phyloP scores from a whole-genome alignment of 92 coral and sea anemone genomes.

The Phenganax marumi region DNA sequence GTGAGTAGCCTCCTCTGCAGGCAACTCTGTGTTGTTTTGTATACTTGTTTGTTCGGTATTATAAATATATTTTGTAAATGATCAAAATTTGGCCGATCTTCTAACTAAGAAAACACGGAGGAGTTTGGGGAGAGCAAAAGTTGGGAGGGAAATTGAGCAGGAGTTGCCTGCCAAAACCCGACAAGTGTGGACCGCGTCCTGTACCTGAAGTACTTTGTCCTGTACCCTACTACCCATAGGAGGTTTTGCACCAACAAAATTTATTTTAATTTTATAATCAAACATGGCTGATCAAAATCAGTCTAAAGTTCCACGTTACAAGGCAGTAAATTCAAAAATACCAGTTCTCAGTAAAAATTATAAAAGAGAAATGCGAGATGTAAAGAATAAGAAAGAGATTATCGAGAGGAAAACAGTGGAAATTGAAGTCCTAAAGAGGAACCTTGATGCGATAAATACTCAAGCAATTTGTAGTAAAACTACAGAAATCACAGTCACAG shows the following conservation, averaged over 20 bases:
- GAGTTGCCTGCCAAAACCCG: slow-evolving; percentile 50
- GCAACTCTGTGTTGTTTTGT: neutral
- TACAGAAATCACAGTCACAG: neutral
- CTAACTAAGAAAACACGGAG: neutral
- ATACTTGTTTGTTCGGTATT: too few relatives aligned
- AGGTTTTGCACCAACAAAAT: slow-evolving; percentile 14
- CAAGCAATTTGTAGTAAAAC: neutral
- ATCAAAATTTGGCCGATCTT: neutral
- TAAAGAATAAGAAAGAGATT: neutral
- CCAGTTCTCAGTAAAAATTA: neutral
- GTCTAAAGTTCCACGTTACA: neutral
- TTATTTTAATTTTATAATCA: too few relatives aligned
- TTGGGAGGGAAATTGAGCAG: slow-evolving; percentile 15
- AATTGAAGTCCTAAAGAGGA: neutral
- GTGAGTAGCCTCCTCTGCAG: neutral
- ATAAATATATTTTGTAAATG: too few relatives aligned
- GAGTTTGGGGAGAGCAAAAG: slow-evolving; percentile 1
- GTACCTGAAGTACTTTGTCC: slow-evolving; percentile 37
- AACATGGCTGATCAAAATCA: neutral
- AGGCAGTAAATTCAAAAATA: neutral
- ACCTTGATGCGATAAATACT: neutral
- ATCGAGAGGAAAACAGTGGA: neutral
- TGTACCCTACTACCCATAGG: slow-evolving; percentile 33
- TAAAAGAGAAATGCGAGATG: neutral
- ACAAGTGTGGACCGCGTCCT: slow-evolving; percentile 35